phyloP scores from a whole-genome alignment of 2,888 invertebrate species.

The Platerodrilus igneus region DNA sequence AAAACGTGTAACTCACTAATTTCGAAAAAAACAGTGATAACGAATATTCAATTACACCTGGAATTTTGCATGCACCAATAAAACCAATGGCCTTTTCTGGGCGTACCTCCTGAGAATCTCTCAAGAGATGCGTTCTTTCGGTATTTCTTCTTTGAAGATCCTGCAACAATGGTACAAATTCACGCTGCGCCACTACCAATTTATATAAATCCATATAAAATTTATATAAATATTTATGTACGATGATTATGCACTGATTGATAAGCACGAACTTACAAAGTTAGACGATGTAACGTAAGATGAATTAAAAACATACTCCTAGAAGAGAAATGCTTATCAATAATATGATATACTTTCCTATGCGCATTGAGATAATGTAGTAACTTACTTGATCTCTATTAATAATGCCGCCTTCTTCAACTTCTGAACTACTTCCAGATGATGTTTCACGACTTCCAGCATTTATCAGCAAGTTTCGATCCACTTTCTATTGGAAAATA shows the following conservation, averaged over 20 bases:
- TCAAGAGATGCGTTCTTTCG: constrained; percentile 39
- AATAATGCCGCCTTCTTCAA: constrained; percentile 52
- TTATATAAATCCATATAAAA: neutral
- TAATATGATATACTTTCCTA: constrained; percentile 7
- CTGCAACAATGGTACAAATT: constrained; percentile 35
- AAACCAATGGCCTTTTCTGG: constrained; percentile 67
- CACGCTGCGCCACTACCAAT: neutral
- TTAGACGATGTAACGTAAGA: constrained; percentile 31
- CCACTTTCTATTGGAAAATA: constrained; percentile 32
- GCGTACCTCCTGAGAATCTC: constrained; percentile 1
- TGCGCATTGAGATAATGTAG: constrained; percentile 1
- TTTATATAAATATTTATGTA: constrained; percentile 4
- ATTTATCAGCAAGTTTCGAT: constrained; percentile 36
- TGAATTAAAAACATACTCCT: constrained; percentile 28
- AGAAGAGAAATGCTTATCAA: constrained; percentile 23
- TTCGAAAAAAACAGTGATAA: constrained; percentile 93
- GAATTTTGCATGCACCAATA: constrained; percentile 73
- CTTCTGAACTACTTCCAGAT: constrained; percentile 40
- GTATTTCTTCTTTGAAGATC: constrained; percentile 40
- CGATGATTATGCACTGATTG: too few species aligned
- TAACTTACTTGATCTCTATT: constrained; percentile 56
- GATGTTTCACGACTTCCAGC: constrained; percentile 35
- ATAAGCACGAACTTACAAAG: constrained; percentile 39
- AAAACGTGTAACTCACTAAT: constrained; percentile 93
- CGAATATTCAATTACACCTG: constrained; percentile 91